These are phyloP conservation scores for Trilocha varians DNA, from an alignment of 2,888 invertebrate genomes.

Conservation along the genomic window DNA sequence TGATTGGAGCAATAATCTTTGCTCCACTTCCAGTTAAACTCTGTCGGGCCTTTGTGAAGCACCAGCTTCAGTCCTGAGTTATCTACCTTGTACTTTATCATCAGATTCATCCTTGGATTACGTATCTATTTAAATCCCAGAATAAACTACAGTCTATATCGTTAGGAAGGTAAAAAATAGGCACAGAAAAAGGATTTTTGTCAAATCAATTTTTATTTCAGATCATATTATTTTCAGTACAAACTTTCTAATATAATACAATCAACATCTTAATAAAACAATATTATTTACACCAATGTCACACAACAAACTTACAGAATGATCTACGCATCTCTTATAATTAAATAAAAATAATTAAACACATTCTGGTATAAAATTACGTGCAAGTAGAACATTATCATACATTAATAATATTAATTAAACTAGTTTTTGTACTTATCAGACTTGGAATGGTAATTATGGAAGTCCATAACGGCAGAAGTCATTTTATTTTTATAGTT, in stretches of 20 bases:
- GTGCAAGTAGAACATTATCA: background rate
- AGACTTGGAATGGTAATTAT: constrained; percentile 28
- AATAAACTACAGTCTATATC: no score
- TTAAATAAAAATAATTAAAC: no score
- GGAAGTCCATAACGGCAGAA: background rate
- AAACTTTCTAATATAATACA: background rate
- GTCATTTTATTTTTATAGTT: constrained; percentile 6
- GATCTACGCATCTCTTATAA: no score
- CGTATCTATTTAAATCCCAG: no score
- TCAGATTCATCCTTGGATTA: no score
- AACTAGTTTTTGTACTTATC: constrained; percentile 36
- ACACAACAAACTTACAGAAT: background rate
- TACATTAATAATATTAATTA: background rate
- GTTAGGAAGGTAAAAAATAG: background rate
- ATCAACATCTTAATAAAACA: background rate
- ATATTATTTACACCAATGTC: background rate
- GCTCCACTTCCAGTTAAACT: no score
- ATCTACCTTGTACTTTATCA: no score
- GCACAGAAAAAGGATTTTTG: background rate
- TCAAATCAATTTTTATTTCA: background rate
- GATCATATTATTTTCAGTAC: background rate
- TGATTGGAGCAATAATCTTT: no score
- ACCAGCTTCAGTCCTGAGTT: no score
- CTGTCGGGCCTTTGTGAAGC: no score
- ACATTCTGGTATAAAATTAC: background rate